Evolutionary conservation across 2,797 vertebrate species (phyloP).

Genomic region (Enteromius paludinosus): DNA sequence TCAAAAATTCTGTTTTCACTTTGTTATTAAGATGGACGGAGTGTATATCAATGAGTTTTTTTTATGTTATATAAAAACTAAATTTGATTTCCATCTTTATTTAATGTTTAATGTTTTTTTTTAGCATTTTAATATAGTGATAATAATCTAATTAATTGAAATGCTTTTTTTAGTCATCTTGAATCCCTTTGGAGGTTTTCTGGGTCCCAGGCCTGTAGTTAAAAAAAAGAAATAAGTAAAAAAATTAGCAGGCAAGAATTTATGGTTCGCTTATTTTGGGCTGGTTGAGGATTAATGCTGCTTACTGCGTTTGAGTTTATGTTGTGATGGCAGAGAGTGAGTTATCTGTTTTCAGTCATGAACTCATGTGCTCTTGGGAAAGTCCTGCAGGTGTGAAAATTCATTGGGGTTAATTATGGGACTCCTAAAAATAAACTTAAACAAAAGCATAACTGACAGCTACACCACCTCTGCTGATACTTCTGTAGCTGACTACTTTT

Average conservation of each 20-base stretch:
- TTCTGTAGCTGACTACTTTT: constrained; percentile 69
- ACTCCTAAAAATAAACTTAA: constrained; percentile 72
- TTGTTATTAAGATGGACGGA: too few species aligned
- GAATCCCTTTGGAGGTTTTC: neutral
- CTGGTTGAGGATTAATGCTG: neutral
- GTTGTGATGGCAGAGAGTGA: neutral
- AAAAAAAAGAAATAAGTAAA: neutral
- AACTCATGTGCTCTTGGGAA: constrained; percentile 27
- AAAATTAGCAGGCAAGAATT: neutral
- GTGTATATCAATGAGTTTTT: too few species aligned
- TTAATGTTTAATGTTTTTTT: neutral
- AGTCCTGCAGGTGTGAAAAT: constrained; percentile 45
- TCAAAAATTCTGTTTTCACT: too few species aligned
- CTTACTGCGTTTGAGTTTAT: neutral
- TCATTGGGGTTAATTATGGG: constrained; percentile 33
- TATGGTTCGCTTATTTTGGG: neutral
- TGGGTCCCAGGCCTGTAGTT: neutral
- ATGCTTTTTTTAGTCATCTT: neutral
- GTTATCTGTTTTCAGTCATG: neutral
- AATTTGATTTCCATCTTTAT: neutral
- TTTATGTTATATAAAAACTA: neutral
- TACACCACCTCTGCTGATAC: constrained; percentile 72
- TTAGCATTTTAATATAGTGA: neutral
- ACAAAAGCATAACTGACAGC: constrained; percentile 63
- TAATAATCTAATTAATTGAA: neutral